Conservation (phyloP, 2,113 vertebrate species). For the Callithrix jacchus region DNA sequence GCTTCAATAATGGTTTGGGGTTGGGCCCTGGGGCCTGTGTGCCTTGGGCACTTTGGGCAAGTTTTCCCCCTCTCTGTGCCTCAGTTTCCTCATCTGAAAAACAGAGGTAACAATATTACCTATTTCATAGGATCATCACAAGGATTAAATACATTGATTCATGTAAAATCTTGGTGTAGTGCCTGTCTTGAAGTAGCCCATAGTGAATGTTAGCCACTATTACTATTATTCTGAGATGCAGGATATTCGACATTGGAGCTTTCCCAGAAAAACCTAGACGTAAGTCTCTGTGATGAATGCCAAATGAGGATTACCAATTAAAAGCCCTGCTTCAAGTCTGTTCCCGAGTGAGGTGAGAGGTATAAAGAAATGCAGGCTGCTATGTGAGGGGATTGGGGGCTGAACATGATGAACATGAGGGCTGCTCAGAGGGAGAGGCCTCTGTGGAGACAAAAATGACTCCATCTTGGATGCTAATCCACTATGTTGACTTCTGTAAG, state of each 20-base stretch:
- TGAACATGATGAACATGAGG: neutral
- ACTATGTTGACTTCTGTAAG: no score
- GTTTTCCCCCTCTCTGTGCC: neutral
- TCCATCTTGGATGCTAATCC: no score
- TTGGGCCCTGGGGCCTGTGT: neutral
- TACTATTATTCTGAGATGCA: neutral
- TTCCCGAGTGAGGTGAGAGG: neutral
- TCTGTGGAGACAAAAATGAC: neutral
- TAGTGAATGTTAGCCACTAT: neutral
- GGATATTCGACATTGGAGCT: slow-evolving; percentile 38
- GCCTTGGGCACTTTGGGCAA: neutral
- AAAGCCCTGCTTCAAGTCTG: slow-evolving; percentile 27
- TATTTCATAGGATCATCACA: neutral
- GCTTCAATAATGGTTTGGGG: neutral
- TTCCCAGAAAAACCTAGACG: slow-evolving; percentile 60
- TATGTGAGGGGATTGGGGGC: neutral
- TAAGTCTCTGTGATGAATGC: slow-evolving; percentile 36
- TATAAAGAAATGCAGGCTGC: neutral
- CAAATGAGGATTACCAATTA: slow-evolving; percentile 53
- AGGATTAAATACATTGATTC: neutral
- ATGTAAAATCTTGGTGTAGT: neutral
- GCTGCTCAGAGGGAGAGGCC: neutral
- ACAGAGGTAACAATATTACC: neutral
- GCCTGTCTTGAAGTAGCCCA: neutral
- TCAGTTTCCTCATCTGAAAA: slow-evolving; percentile 24